Evolutionary conservation across 1,140 invertebrate genomes (phyloP).

Genomic region (Drosophila oshimai): DNA sequence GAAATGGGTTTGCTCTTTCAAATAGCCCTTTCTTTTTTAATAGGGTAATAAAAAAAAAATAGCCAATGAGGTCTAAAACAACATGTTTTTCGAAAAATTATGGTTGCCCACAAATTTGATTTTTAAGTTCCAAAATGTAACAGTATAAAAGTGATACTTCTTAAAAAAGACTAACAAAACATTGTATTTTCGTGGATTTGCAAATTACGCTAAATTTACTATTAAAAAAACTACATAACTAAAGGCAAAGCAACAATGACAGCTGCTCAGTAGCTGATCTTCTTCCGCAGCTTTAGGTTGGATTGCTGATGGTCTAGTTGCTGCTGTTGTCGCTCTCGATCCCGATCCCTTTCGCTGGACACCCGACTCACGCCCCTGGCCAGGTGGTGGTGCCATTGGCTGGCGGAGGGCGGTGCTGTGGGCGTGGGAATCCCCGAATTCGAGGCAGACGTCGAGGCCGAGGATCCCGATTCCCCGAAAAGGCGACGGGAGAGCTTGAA

Average conservation of each 20-base stretch:
- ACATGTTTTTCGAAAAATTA: not conserved
- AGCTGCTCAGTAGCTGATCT: constrained; percentile 73
- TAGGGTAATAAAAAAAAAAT: too few species aligned
- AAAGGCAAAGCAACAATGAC: constrained; percentile 5
- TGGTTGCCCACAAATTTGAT: not conserved
- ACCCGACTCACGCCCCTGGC: constrained; percentile 37
- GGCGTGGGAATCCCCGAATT: constrained; percentile 77
- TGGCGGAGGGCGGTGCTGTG: constrained; percentile 51
- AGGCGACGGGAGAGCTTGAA: constrained; percentile 62
- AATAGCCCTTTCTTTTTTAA: too few species aligned
- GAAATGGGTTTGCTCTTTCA: too few species aligned
- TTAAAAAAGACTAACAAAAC: not conserved
- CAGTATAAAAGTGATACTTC: not conserved
- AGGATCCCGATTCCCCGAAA: constrained; percentile 63
- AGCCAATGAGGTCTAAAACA: not conserved
- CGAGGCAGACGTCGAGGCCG: constrained; percentile 69
- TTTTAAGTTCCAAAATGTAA: too few species aligned
- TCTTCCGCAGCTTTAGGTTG: constrained; percentile 73
- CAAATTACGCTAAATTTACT: constrained; percentile 13
- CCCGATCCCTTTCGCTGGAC: constrained; percentile 41
- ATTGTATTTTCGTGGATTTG: not conserved
- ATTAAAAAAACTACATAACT: constrained; percentile 6
- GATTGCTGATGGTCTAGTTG: constrained; percentile 45
- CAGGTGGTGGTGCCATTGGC: constrained; percentile 49
- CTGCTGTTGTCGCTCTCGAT: constrained; percentile 29